phyloP scores from a whole-genome alignment of 2,888 invertebrate genomes.

The Coelogynopora nodosa region DNA sequence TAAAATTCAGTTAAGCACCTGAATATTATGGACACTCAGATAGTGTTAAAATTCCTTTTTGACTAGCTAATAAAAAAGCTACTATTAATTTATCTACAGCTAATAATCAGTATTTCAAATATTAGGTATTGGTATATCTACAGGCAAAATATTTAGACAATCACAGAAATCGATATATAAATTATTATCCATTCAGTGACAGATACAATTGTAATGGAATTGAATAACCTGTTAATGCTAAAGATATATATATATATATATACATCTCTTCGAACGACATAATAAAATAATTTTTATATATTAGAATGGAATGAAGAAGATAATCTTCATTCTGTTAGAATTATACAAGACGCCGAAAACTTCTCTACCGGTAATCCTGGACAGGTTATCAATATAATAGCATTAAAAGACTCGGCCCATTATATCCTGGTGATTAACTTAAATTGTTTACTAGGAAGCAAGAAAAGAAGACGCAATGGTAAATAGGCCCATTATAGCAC shows the following conservation, averaged over 20 bases:
- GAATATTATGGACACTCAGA: too few relatives aligned
- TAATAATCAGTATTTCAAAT: too few relatives aligned
- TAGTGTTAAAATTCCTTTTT: too few relatives aligned
- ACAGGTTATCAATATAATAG: background rate
- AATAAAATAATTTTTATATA: background rate
- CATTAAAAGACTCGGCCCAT: background rate
- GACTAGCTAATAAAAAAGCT: too few relatives aligned
- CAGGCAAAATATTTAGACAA: too few relatives aligned
- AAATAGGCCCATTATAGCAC: slow-evolving; percentile 19
- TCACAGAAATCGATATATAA: background rate
- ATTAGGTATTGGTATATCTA: too few relatives aligned
- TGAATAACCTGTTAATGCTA: background rate
- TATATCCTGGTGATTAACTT: background rate
- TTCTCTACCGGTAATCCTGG: background rate
- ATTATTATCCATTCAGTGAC: background rate
- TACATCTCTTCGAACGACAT: background rate
- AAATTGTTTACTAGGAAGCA: background rate
- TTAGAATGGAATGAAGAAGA: background rate
- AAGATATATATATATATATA: too few relatives aligned
- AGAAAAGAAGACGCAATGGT: background rate
- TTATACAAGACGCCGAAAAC: background rate
- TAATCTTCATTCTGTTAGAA: background rate
- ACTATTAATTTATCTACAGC: too few relatives aligned
- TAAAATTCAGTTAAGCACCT: too few relatives aligned
- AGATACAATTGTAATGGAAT: background rate